These are phyloP conservation scores for Calcarius lapponicus DNA, from an alignment of 2,797 vertebrate species.

Conservation along the genomic window DNA sequence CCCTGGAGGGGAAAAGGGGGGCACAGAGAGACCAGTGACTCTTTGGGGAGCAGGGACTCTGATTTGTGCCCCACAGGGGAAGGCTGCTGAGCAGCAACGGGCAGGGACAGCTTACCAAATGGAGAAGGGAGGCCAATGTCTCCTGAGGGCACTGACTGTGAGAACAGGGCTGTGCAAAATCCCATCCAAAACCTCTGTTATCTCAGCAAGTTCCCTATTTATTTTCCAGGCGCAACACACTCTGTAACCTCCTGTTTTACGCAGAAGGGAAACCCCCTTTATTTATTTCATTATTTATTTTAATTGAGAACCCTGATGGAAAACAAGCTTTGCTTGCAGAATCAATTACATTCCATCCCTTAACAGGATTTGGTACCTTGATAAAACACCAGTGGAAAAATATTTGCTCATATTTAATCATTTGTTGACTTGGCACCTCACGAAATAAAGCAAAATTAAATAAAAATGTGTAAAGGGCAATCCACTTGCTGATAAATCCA, in stretches of 20 bases:
- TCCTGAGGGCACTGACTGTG: accelerated
- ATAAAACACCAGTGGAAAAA: conserved; percentile 58
- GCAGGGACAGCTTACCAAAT: accelerated
- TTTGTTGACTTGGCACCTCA: conserved; percentile 62
- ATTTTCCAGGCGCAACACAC: background rate
- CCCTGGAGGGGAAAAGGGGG: no score
- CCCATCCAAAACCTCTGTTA: background rate
- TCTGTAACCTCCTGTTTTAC: background rate
- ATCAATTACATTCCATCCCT: conserved; percentile 30
- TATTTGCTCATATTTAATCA: conserved; percentile 64
- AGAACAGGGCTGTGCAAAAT: background rate
- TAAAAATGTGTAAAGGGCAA: conserved; percentile 56
- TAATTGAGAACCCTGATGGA: background rate
- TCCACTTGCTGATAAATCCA: conserved; percentile 58
- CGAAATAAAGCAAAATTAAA: conserved; percentile 47
- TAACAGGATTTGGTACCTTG: conserved; percentile 54
- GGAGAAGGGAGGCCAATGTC: background rate
- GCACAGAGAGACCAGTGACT: background rate
- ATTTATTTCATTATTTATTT: conserved; percentile 28
- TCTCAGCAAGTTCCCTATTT: background rate
- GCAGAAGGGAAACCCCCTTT: background rate
- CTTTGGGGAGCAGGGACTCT: background rate
- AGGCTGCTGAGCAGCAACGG: background rate
- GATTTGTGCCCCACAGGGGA: background rate
- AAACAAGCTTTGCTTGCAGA: conserved; percentile 31